These are phyloP conservation scores for Augochlorella aurata DNA, from an alignment of 2,888 invertebrate species.

Conservation along the genomic window DNA sequence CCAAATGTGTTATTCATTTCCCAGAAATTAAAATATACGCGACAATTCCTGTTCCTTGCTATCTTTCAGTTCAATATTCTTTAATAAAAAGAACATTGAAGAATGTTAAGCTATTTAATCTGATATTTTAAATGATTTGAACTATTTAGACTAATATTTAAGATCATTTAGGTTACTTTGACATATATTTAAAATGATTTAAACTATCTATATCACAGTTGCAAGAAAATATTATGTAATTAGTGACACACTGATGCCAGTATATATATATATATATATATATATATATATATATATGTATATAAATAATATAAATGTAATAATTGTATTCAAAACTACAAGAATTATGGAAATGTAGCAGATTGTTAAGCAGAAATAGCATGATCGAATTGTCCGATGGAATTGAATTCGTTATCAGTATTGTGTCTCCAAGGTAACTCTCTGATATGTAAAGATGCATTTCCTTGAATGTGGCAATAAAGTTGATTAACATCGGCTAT, in stretches of 20 bases:
- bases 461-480: neutral
- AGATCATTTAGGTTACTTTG: no score
- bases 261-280: no score
- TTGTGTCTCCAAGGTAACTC: slow-evolving; percentile 1
- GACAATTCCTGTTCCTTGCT: neutral
- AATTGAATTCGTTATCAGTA: slow-evolving; percentile 16
- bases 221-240: neutral
- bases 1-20: neutral
- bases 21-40: neutral
- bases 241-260: no score
- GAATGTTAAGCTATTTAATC: neutral
- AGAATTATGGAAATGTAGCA: no score
- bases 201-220: neutral
- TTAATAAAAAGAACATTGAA: neutral
- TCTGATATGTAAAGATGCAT: neutral
- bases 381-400: slow-evolving; percentile 1
- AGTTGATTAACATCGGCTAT: slow-evolving; percentile 13
- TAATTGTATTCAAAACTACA: no score
- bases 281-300: no score
- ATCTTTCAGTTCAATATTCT: neutral
- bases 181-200: no score
- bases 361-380: slow-evolving; percentile 16
- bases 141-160: no score
- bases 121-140: no score
- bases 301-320: no score